Percentiles rank a stretch among this genome's conserved stretches.
phyloP scores from a whole-genome alignment of 2,888 invertebrate genomes.

The Pycnomerus fuliginosus region DNA sequence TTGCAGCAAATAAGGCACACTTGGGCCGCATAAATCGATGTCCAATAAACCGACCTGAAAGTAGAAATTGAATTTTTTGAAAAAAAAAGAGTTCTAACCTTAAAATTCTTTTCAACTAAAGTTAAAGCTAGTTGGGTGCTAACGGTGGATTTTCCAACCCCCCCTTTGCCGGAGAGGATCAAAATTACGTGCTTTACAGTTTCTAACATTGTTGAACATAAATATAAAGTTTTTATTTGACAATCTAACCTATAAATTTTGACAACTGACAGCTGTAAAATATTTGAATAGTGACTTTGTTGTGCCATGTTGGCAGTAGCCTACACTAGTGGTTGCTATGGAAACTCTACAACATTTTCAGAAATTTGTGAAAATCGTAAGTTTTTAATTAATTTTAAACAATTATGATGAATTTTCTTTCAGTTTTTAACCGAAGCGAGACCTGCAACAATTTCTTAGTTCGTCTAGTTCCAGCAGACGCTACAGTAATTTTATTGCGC shows the following conservation, averaged over 20 bases:
- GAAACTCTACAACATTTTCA: too few species aligned
- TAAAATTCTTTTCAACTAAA: slow-evolving; percentile 74
- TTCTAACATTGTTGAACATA: slow-evolving; percentile 63
- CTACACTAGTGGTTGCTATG: too few species aligned
- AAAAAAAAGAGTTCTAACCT: slow-evolving; percentile 53
- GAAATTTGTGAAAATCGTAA: too few species aligned
- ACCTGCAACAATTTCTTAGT: too few species aligned
- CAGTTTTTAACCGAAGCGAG: too few species aligned
- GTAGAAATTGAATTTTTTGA: slow-evolving; percentile 9
- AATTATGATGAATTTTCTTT: too few species aligned
- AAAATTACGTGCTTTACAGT: slow-evolving; percentile 83
- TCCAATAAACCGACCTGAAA: slow-evolving; percentile 88
- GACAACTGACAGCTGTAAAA: too few species aligned
- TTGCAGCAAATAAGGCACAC: slow-evolving; percentile 84
- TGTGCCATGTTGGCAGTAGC: too few species aligned
- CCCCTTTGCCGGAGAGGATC: slow-evolving; percentile 97
- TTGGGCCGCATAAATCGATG: slow-evolving; percentile 94
- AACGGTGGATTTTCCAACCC: slow-evolving; percentile 97
- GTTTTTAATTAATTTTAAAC: too few species aligned
- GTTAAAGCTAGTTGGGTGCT: slow-evolving; percentile 90
- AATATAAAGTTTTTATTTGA: neutral
- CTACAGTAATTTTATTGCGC: too few species aligned
- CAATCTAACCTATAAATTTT: neutral
- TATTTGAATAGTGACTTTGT: too few species aligned
- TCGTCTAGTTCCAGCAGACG: too few species aligned